Evolutionary conservation across 2,797 vertebrate genomes (phyloP).

Genomic region (Anguilla anguilla): DNA sequence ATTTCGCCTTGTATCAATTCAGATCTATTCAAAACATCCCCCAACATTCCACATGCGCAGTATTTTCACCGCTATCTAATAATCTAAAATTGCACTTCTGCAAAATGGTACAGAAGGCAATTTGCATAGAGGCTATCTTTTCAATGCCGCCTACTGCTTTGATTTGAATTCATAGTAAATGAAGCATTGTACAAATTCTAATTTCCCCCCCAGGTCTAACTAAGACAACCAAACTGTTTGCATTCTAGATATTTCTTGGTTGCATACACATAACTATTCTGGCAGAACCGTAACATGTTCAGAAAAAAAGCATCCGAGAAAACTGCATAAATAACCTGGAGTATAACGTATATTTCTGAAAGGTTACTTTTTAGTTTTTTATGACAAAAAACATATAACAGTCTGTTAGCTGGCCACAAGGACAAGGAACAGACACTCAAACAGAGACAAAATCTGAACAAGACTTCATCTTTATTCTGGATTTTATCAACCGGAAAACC

Average conservation of each 20-base stretch:
- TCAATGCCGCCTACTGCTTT: not conserved
- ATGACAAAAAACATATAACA: not conserved
- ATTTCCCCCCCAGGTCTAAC: not conserved
- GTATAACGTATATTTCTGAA: not conserved
- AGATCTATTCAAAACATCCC: not conserved
- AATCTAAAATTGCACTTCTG: not conserved
- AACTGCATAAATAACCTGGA: not conserved
- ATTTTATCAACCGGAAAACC: constrained; percentile 57
- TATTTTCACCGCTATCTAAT: not conserved
- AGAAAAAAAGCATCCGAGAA: not conserved
- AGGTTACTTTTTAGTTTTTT: not conserved
- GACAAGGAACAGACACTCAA: not conserved
- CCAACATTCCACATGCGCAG: not conserved
- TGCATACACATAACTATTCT: not conserved
- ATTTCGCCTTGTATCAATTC: not conserved
- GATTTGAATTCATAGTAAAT: constrained; percentile 17
- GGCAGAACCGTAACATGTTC: constrained; percentile 2
- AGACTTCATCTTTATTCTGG: not conserved
- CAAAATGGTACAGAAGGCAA: not conserved
- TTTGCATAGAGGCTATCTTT: not conserved
- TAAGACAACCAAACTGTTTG: not conserved
- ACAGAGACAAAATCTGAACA: not conserved
- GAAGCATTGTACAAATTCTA: not conserved
- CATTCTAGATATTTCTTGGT: constrained; percentile 7
- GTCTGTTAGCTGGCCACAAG: not conserved